Base-by-base conservation (phyloP, 2,797 vertebrate species). In the Malurus leucopterus region DNA sequence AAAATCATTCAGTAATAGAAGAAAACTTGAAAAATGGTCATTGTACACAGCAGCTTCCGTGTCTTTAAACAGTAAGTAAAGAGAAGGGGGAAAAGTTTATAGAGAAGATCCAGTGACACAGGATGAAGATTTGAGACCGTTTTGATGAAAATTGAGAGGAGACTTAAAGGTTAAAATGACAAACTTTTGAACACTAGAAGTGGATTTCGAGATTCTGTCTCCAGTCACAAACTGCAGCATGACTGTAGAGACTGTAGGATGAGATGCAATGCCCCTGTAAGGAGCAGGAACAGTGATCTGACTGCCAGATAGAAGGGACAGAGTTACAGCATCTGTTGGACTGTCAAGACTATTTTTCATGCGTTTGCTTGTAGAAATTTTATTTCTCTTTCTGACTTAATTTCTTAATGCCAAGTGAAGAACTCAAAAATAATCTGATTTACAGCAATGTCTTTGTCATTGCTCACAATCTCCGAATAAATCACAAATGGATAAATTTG, bases 1-100 rank as follows among this genome's bases (percentile, higher is more conserved):
- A 90, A 95, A 95, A 93, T 95, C 90, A 91, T 91, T 91, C 92
- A 94, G 84, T 95, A 93, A 90, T 96, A 95, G 95, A 95, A 95
- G 92, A 95, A 88, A 88, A 90, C 92, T 91, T 95, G 93, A 94
- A 92, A 95, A 93, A 59, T 68, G 92, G 86, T 94, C 94, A 94
- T 84, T 95, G 88, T 87, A 90, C 89, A 95, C 87, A 95, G 91
- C 95, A 95, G 92, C 92, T 93, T 92, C 92, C 93, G 61, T 95
- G 84, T 93, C 90, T 90, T 80, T 91, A 95, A 92, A 94, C 87
- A 95, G 89, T 94, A 94, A 95, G 94, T 94, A 95, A 94, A 95
- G 93, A 95, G 83, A 93, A 93, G 93, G 94, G 92, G 94, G 92
- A 87, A 86, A 86, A 93, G 84, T 92, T 86, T 93, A 86, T 95